A percentile compares a stretch with the other conserved stretches of the same genome.
Conservation (phyloP, 2,888 invertebrate species). For the Minunthozetes semirufus region DNA sequence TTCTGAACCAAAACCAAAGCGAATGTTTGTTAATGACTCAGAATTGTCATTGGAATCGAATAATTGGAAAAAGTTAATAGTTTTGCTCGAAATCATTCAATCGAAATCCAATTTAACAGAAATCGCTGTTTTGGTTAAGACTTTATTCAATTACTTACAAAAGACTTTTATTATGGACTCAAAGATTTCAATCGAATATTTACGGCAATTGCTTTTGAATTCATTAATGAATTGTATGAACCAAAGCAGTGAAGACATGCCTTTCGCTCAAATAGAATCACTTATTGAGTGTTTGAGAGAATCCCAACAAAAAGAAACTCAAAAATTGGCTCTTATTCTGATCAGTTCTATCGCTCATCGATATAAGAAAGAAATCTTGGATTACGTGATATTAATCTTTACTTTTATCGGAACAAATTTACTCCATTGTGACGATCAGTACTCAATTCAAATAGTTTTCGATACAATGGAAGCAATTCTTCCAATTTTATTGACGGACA, state of each 20-base stretch:
- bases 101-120: conserved; percentile 67
- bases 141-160: conserved; percentile 69
- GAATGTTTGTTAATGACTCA: not conserved
- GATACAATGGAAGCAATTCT: conserved; percentile 82
- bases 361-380: conserved; percentile 61
- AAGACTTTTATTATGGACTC: conserved; percentile 69
- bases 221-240: conserved; percentile 60
- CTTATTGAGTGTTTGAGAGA: conserved; percentile 81
- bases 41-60: conserved; percentile 42
- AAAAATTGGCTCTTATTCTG: conserved; percentile 75
- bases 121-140: conserved; percentile 60
- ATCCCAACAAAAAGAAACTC: conserved; percentile 89
- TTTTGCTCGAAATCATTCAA: conserved; percentile 48
- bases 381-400: conserved; percentile 92
- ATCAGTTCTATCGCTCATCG: conserved; percentile 25
- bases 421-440: conserved; percentile 83
- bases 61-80: conserved; percentile 46
- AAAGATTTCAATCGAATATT: conserved; percentile 73
- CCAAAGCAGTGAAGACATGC: conserved; percentile 4
- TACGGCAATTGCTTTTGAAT: conserved; percentile 75
- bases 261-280: conserved; percentile 57
- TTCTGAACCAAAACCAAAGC: not conserved
- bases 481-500: conserved; percentile 63
- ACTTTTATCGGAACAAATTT: conserved; percentile 95
- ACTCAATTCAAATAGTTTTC: conserved; percentile 86